Percentiles rank a stretch among this genome's conserved stretches.
Conservation (phyloP, 2,797 vertebrate genomes). For the Alcedo quadribrachys region DNA sequence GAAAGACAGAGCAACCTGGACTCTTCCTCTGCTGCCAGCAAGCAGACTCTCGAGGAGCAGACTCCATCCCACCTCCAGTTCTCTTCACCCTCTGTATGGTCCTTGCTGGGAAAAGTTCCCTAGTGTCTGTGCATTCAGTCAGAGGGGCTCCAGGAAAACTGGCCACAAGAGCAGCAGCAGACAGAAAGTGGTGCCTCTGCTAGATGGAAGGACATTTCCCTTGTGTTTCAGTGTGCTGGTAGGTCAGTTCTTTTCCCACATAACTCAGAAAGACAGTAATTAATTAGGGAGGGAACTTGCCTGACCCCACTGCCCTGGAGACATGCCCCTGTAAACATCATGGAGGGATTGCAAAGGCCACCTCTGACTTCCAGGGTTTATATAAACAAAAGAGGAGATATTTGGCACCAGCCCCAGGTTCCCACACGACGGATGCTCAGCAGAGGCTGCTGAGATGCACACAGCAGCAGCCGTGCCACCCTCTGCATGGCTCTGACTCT, state of each 20-base stretch:
- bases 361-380: conserved; percentile 50
- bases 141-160: background rate
- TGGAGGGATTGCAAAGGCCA: background rate
- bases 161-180: background rate
- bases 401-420: conserved; percentile 30
- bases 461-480: background rate
- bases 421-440: background rate
- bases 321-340: conserved; percentile 51
- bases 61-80: background rate
- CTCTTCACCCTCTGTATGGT: background rate
- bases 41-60: background rate
- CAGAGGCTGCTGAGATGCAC: background rate
- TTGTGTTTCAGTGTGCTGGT: background rate
- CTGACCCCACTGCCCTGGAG: conserved; percentile 45
- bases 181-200: background rate
- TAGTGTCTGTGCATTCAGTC: background rate
- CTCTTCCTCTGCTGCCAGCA: background rate
- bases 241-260: conserved; percentile 61
- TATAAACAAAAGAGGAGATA: conserved; percentile 48
- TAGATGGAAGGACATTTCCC: conserved; percentile 15
- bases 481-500: background rate
- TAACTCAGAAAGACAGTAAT: conserved; percentile 50
- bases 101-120: background rate
- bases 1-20: background rate
- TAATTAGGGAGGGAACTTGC: conserved; percentile 59